Base-by-base conservation (phyloP, 2,888 invertebrate species). In the Rhimphoctona megacephalus region DNA sequence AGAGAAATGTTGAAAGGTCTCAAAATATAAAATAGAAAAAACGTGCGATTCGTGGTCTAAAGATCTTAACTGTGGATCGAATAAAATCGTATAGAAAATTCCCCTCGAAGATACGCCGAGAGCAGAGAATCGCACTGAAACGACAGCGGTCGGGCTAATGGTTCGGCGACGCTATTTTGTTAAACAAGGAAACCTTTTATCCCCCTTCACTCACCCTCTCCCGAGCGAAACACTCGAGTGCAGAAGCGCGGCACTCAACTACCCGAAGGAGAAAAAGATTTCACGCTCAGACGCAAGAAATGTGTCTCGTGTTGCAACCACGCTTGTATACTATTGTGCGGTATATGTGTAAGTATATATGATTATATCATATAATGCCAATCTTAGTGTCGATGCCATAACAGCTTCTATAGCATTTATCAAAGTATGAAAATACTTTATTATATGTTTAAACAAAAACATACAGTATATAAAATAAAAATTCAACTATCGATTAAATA, bases 161-260 rank as follows among this genome's bases (percentile, higher is more conserved):
- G 94, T 90, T 92, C 91, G 92, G 91, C 89, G 91, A 88, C 90
- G 92, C 91, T 93, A 93, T 94, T 94, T 93, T 93, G 93, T 93
- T 93, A 93, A 94, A 94, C 94, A 93, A 90, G 92, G 90, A 94
- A 94, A 94, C 93, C 94, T 94, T 94, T 94, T 94, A 94, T 93
- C 93, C 90, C 91, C 88, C 90, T 74, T 85, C 70, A 89, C 89
- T 88, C 90, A 85, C 80, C 77, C 89, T 87, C 87, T 84, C 86
- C 73, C 81, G 64, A 84, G 64, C 81, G 87, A 88, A 85, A 89
- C 87, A 88, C 88, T 89, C 85, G 85, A 86, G 82, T 86, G 88
- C 92, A 92, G 92, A 91, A 91, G 88, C 91, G 90, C 89, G 88
- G 52, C 81, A 80, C 82, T 88, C 83, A 83, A 77, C 79, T 83